Base-by-base conservation (phyloP, 2,113 vertebrate species). In the Chaetodon auriga region DNA sequence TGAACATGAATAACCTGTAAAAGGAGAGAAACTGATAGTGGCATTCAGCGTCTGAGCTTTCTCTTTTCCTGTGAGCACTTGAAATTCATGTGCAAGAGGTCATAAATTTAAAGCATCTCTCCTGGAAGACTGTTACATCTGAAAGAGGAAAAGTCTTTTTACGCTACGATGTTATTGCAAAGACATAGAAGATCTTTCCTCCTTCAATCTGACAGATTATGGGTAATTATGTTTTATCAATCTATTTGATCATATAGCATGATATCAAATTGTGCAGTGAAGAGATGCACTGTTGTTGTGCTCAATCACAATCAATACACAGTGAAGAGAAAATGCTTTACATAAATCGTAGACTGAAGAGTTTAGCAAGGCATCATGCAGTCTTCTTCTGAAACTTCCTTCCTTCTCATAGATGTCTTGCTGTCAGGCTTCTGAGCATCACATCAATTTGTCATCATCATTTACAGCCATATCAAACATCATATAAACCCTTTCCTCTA, bases 401-500 rank as follows among this genome's bases (percentile, higher is more conserved):
- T 4, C 61, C 13, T 46, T 70, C 74, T 65, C 43, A 7, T 2
- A 48, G 69, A 71, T 4, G 6, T 74, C 63, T 74, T 19, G 69
- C 65, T 58, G 58, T 83, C 60, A 43, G 66, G 70, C 13, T 41
- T 80, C 54, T 45, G 41, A 76, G 53, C 48, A 41, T 62, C 62
- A 76, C 58, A 78, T 82, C 53, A 15, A 54, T 62, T 84, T 78
- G 75, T 86, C 75, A 80, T 73, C 70, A 60, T 75, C 57, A 51
- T 80, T 78, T 86, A 62, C 69, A 66, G 66, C 73, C 21, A 7
- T 35, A 72, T 87, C 75, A 62, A 84, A 76, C 58, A 80, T 80
- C 38, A 62, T 30, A 64, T 48, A 60, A 72, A 71, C 62, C 45
- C 36, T 61, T 64, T 70, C 45, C 68, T 70, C 36, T 10, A 43